Base-by-base conservation (phyloP, 2,888 invertebrate genomes). In the Abrostola tripartita region DNA sequence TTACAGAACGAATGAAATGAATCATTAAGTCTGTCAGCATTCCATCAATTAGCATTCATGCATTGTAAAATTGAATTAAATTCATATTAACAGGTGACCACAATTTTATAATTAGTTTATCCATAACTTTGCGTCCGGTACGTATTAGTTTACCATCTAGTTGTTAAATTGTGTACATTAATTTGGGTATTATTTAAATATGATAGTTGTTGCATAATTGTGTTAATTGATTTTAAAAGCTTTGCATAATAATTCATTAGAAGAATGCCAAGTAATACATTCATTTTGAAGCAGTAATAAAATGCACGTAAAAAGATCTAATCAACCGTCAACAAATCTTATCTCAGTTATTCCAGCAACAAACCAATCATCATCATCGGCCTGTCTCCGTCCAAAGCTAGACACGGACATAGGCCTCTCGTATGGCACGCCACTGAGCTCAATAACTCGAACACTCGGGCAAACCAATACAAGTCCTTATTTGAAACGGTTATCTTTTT, bases 21-120 rank as follows among this genome's bases (percentile, higher is more conserved):
- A 84, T 80, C 81, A 85, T 85, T 85, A 73, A 83, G 81, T 82
- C 83, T 81, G 82, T 84, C 85, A 76, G 83, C 79, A 81, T 83
- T 87, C 79, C 83, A 85, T 88, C 84, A 88, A 88, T 88, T 87
- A 88, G 81, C 80, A 80, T 79, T 84, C 82, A 83, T 85, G 66
- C 52, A 73, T 67, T 71, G 68, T 67, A 61, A 63, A 80, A 78
- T 73, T 68, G 50, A 74, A 73, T 78, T 69, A 74, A 65, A 61
- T 64, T 61, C 64, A 66, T 61, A 66, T 79, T 69, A 73, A 76
- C 60, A 69, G 47, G 35, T 69, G 62, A 65, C 61, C 68, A 71
- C 66, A 75, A 60, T 72, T 71, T 72, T 65, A 76, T 75, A 75
- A 75, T 72, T 57, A 75, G 72, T 76, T 71, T 71, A 74, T 49